Base-by-base conservation (phyloP, 2,888 invertebrate genomes). In the Rhimphoctona megacephalus region DNA sequence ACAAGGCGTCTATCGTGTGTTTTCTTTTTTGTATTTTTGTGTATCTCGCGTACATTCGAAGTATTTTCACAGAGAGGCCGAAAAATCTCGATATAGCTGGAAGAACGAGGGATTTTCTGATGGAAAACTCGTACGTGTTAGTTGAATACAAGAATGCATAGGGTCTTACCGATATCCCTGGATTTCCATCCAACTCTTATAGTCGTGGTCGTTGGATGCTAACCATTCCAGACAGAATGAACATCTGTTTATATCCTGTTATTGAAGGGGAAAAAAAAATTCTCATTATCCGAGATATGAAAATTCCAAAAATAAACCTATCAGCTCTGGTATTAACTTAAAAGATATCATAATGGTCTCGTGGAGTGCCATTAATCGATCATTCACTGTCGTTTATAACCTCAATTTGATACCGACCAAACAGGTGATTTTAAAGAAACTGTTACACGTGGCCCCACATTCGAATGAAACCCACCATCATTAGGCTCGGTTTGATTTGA, bases 111-210 rank as follows among this genome's bases (percentile, higher is more conserved):
- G 67, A 86, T 83, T 69, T 67, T 69, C 78, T 73, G 83, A 83
- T 86, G 86, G 81, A 83, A 86, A 86, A 81, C 81, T 64, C 86
- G 76, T 83, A 86, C 80, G 81, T 79, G 80, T 43, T 54, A 33
- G 76, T 64, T 54, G 77, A 69, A 30, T 49, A 39, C 64, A 43
- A 36, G 83, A 72, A 80, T 72, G 76, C 70, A 52, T 64, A 49
- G 46, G 66, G 33, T 80, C 66, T 57, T 14, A 33, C 49, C 64
- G 73, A 78, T 86, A 83, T 81, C 81, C 81, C 30, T 22, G 73
- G 81, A 76, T 81, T 81, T 81, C 74, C 78, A 69, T 81, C 72
- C 72, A 77, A 83, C 57, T 52, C 43, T 39, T 67, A 33, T 22
- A 64, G 25, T 78, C 19, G 36, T 67, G 66, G 4, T 39, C 19